Evolutionary conservation across 2,888 invertebrate genomes (phyloP).

Genomic region (Polydrusus pterygomalis): DNA sequence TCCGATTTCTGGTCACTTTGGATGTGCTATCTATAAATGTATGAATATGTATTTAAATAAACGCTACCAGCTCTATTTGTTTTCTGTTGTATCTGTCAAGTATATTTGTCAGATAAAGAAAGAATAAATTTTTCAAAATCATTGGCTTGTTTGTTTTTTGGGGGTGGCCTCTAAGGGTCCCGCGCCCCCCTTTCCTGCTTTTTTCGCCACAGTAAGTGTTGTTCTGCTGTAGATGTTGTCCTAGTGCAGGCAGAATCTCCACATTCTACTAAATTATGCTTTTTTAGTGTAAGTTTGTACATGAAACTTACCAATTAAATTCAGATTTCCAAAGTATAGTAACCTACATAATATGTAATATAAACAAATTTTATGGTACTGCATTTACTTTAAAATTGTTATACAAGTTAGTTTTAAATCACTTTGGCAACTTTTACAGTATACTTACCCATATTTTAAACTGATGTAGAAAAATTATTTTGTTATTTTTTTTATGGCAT

Average conservation of each 20-base stretch:
- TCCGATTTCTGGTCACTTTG: slow-evolving; percentile 69
- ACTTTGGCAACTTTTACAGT: slow-evolving; percentile 45
- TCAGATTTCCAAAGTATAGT: slow-evolving; percentile 42
- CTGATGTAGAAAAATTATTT: slow-evolving; percentile 49
- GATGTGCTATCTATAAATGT: slow-evolving; percentile 74
- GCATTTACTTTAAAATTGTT: slow-evolving; percentile 43
- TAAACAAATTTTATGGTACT: slow-evolving; percentile 29
- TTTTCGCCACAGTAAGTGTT: slow-evolving; percentile 40
- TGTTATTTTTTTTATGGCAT: slow-evolving; percentile 55
- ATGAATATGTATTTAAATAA: slow-evolving; percentile 74
- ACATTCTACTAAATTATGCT: slow-evolving; percentile 40
- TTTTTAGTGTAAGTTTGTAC: slow-evolving; percentile 48
- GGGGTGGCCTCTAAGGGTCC: slow-evolving; percentile 39
- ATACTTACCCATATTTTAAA: slow-evolving; percentile 31
- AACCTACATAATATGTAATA: slow-evolving; percentile 27
- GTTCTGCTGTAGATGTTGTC: slow-evolving; percentile 46
- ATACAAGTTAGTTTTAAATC: slow-evolving; percentile 14
- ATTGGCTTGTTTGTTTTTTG: slow-evolving; percentile 51
- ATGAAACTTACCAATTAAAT: slow-evolving; percentile 33
- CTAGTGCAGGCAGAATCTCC: slow-evolving; percentile 49
- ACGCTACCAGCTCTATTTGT: slow-evolving; percentile 73
- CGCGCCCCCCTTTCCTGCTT: slow-evolving; percentile 44
- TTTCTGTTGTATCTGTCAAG: slow-evolving; percentile 73
- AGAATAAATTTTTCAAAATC: slow-evolving; percentile 72
- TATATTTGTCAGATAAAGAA: slow-evolving; percentile 71